A percentile compares a stretch with the other conserved stretches of the same genome.
phyloP scores from a whole-genome alignment of 2,888 invertebrate genomes.

The Phalera bucephala region DNA sequence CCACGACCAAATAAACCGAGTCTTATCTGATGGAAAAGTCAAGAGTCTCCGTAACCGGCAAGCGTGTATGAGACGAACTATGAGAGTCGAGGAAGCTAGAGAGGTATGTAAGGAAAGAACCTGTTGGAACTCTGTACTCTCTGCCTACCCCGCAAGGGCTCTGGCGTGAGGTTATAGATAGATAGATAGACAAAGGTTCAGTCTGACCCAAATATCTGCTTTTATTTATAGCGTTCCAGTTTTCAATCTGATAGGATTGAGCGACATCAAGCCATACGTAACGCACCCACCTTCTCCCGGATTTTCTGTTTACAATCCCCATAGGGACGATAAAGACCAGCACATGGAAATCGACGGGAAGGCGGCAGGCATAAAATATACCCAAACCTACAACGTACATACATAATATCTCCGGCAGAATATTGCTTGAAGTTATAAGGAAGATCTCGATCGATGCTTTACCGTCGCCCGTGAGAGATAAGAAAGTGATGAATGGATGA shows the following conservation, averaged over 20 bases:
- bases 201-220: slow-evolving; percentile 3
- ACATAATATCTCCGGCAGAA: slow-evolving; percentile 11
- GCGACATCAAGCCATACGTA: slow-evolving; percentile 24
- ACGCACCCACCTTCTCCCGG: slow-evolving; percentile 20
- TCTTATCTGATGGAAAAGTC: no score
- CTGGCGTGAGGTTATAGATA: no score
- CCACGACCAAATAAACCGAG: no score
- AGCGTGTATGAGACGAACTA: no score
- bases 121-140: no score
- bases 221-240: slow-evolving; percentile 18
- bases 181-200: no score
- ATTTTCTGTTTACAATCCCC: slow-evolving; percentile 41
- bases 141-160: no score
- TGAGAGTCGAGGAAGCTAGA: no score
- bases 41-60: no score
- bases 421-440: slow-evolving; percentile 14
- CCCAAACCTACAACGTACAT: slow-evolving; percentile 25
- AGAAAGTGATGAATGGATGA: slow-evolving; percentile 24
- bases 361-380: slow-evolving; percentile 39
- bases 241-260: slow-evolving; percentile 25
- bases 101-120: no score
- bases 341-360: slow-evolving; percentile 41
- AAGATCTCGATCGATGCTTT: slow-evolving; percentile 16
- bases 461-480: slow-evolving; percentile 14
- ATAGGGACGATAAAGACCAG: slow-evolving; percentile 41